Evolutionary conservation across 2,797 vertebrate species (phyloP).

Genomic region (Florisuga fusca): DNA sequence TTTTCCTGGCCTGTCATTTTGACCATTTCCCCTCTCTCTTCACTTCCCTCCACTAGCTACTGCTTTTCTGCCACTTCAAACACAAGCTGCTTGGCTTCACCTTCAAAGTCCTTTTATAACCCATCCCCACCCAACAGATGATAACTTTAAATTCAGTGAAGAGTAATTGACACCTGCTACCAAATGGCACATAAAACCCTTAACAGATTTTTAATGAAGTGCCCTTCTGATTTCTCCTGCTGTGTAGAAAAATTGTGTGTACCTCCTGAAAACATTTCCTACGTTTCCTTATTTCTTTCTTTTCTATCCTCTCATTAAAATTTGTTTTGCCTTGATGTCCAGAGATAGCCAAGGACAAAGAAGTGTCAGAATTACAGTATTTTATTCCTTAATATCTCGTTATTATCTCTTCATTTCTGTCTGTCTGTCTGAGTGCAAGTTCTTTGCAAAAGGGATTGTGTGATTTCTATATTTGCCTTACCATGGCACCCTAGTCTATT

Average conservation of each 20-base stretch:
- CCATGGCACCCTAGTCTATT: neutral
- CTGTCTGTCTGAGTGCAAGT: neutral
- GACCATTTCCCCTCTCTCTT: conserved; percentile 32
- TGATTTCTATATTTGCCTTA: neutral
- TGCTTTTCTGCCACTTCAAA: conserved; percentile 44
- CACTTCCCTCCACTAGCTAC: neutral
- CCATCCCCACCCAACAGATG: conserved; percentile 17
- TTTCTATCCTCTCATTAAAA: neutral
- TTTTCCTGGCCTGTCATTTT: conserved; percentile 38
- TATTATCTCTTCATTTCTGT: neutral
- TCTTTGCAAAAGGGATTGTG: neutral
- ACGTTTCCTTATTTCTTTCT: neutral
- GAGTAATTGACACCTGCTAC: neutral
- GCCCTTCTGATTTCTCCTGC: neutral
- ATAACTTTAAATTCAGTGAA: neutral
- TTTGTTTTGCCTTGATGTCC: neutral
- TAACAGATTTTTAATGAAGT: neutral
- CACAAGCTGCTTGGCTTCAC: conserved; percentile 10
- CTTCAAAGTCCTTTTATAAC: conserved; percentile 20
- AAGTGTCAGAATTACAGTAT: neutral
- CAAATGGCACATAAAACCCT: neutral
- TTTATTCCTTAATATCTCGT: neutral
- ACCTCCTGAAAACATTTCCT: neutral
- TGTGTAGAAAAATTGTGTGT: neutral
- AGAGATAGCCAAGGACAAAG: neutral